Base-by-base conservation (phyloP, 2,797 vertebrate species). In the Parauchenoglanis ngamensis region DNA sequence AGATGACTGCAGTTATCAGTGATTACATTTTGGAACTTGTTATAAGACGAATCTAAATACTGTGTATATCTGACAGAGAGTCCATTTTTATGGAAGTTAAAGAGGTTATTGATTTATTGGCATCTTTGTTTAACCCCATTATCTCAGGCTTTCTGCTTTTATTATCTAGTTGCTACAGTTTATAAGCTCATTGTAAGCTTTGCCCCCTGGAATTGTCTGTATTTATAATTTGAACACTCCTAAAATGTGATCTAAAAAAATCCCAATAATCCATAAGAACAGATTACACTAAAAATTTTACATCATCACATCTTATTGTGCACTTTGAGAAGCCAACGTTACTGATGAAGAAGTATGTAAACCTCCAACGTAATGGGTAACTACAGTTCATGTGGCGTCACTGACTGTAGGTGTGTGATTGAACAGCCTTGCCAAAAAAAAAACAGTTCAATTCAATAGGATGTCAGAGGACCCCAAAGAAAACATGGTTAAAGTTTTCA, bases 101-200 rank as follows among this genome's bases (percentile, higher is more conserved):
- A 2, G 28, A 21, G 23, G 25, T 44, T 63, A 19, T 65, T 65
- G 44, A 49, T 49, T 65, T 28, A 28, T 28, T 82, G 8, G 0
- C 19, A 52, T 52, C 84, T 59, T 67, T 13, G n/a, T 67, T 65
- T 57, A 76, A 67, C 44, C 28, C 78, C 35, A 52, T 15, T 59
- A 49, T 78, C 86, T 78, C 61, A 87, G 72, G 81, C 31, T 46
- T 63, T 40, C 19, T 83, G 13, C 85, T 77, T 35, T 86, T 61
- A 1, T 56, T 67, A 76, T 57, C 70, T 52, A 57, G 1, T 57
- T 15, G 77, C 61, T 67, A 21, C 57, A 72, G 6, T 44, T 81
- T 46, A 63, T 46, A 28, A 65, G 61, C 21, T 81, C 3, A 63
- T 59, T 44, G 5, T 59, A 80, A 1, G 21, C 61, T 80, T 61